Evolutionary conservation across 2,113 vertebrate genomes (phyloP).

Genomic region (Myrmophylax atrothorax): DNA sequence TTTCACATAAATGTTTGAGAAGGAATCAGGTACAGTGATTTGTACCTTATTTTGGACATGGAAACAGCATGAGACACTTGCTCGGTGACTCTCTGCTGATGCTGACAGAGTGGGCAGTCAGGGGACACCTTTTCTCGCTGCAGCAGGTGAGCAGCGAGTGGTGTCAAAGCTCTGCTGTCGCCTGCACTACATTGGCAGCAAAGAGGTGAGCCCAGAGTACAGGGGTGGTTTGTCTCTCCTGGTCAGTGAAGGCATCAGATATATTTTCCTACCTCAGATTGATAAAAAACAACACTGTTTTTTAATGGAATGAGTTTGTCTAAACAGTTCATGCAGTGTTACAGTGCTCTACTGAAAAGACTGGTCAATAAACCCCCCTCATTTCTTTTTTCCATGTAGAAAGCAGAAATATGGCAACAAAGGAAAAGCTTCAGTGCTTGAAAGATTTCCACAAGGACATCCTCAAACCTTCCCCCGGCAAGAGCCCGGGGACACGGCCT

Average conservation of each 20-base stretch:
- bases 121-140: not conserved
- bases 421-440: conserved; percentile 95
- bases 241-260: not conserved
- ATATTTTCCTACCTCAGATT: not conserved
- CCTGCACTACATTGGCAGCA: not conserved
- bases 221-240: not conserved
- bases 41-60: not conserved
- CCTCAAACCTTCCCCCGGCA: conserved; percentile 94
- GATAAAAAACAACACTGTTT: not conserved
- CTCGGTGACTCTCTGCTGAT: not conserved
- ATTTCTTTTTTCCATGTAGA: not conserved
- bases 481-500: conserved; percentile 92
- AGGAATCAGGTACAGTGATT: not conserved
- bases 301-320: not conserved
- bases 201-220: not conserved
- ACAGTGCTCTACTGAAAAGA: not conserved
- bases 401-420: conserved; percentile 88
- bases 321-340: not conserved
- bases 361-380: not conserved
- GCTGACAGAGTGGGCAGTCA: rapidly evolving
- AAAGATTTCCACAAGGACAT: conserved; percentile 99
- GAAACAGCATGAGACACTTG: not conserved
- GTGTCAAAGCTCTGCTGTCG: not conserved
- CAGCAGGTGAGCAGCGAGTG: not conserved
- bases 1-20: not conserved